Base-by-base conservation (phyloP, 1,140 invertebrate genomes). In the Hycleus cichorii region DNA sequence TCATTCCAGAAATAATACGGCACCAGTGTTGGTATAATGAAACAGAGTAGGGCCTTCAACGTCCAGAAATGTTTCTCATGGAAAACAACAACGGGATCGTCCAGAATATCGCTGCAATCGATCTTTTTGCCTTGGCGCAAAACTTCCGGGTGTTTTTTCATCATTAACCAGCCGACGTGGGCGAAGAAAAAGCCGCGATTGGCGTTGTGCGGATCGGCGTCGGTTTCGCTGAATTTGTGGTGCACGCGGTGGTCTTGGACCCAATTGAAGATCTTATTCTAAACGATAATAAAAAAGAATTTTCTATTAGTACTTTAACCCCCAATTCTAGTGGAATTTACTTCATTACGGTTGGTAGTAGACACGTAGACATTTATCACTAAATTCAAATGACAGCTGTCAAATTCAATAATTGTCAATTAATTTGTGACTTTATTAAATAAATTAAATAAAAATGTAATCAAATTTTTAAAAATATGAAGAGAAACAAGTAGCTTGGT, bases 201-300 rank as follows among this genome's bases (percentile, higher is more conserved):
- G 0, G 89, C 84, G 64, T 94, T 94, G 70, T 95, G 91, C 0
- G 92, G 93, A 58, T 68, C 66, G 10, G 66, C 64, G 25, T 64
- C 55, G 3, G 66, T 64, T 42, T 68, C 66, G 12, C 89, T 89
- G 72, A 87, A 95, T 73, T 95, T 95, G 69, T 95, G 92, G 72
- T 95, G 92, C 0, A 92, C 89, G 58, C 93, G 80, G 70, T 96
- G 93, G 73, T 95, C 93, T 47, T 85, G 78, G 0, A 86, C 86
- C 87, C 86, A 89, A 66, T 88, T 84, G 65, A 82, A 85, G 32
- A 89, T 80, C 57, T 84, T 82, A 70, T 88, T 87, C 76, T 83
- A 58, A 4, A 62, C 18, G 18, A 18, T 18, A 59, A 59, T 86
- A 87, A 74, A 87, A 88, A 1, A 32, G 2, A 70, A 18, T 18